A percentile compares a stretch with the other conserved stretches of the same genome.
Conservation (phyloP, 1,140 invertebrate species). For the Lasioglossum albipes region DNA sequence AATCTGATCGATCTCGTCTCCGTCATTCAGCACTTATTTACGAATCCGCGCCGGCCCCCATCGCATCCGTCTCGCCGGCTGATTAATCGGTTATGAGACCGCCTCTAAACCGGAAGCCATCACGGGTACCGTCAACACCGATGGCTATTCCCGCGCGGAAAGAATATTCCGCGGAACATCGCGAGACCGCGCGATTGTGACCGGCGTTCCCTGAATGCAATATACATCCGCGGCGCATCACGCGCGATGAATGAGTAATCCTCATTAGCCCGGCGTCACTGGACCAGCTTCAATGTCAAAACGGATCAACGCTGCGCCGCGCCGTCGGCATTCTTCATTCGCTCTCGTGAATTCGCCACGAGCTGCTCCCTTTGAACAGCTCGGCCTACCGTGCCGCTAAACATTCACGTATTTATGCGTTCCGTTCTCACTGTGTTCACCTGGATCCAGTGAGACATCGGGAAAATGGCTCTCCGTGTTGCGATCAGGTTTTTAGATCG, state of each 20-base stretch:
- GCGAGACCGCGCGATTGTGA: not conserved
- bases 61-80: not conserved
- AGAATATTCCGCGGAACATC: not conserved
- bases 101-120: not conserved
- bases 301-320: not conserved
- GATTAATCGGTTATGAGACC: not conserved
- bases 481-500: too few species aligned
- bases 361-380: not conserved
- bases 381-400: not conserved
- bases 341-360: not conserved
- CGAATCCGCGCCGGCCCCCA: not conserved
- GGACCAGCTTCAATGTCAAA: not conserved
- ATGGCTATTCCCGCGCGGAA: too few species aligned
- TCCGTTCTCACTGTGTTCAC: not conserved
- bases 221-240: slow-evolving; percentile 14
- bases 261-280: slow-evolving; percentile 16
- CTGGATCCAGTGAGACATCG: not conserved
- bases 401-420: not conserved
- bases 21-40: too few species aligned
- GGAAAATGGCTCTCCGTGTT: too few species aligned
- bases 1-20: too few species aligned
- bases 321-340: slow-evolving; percentile 11
- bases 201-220: not conserved
- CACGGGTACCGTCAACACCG: too few species aligned
- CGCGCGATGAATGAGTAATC: slow-evolving; percentile 13